phyloP scores from a whole-genome alignment of 2,797 vertebrate genomes.

The Austrolebias charrua region DNA sequence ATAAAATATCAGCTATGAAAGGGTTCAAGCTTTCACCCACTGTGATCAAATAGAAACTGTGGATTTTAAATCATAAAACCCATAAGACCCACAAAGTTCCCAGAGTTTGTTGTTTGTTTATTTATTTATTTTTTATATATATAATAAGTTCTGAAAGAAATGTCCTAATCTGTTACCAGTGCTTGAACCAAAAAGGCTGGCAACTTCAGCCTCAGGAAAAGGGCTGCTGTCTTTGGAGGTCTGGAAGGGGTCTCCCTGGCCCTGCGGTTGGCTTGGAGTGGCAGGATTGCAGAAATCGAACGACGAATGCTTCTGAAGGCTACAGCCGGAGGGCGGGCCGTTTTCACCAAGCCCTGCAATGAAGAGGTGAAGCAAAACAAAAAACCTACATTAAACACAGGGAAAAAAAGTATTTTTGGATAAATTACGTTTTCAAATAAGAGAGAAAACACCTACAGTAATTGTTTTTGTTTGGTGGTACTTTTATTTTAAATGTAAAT shows the following conservation, averaged over 20 bases:
- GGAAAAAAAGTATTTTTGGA: too few species aligned
- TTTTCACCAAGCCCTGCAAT: constrained; percentile 54
- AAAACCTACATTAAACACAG: not conserved
- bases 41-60: too few species aligned
- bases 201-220: constrained; percentile 74
- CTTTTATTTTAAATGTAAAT: too few species aligned
- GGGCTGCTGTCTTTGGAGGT: constrained; percentile 78
- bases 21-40: too few species aligned
- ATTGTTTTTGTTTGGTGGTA: too few species aligned
- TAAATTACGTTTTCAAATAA: too few species aligned
- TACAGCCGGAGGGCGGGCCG: constrained; percentile 69
- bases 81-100: too few species aligned
- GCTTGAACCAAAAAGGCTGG: constrained; percentile 77
- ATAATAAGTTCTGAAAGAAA: not conserved
- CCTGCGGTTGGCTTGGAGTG: constrained; percentile 75
- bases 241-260: constrained; percentile 77
- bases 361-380: not conserved
- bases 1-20: too few species aligned
- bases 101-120: too few species aligned
- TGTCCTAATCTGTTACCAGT: constrained; percentile 68
- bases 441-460: too few species aligned
- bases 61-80: too few species aligned
- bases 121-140: too few species aligned
- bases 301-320: constrained; percentile 76
- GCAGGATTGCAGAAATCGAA: constrained; percentile 84